These are phyloP conservation scores for Triplophysa tibetana DNA, from an alignment of 2,113 vertebrate species.

Conservation along the genomic window DNA sequence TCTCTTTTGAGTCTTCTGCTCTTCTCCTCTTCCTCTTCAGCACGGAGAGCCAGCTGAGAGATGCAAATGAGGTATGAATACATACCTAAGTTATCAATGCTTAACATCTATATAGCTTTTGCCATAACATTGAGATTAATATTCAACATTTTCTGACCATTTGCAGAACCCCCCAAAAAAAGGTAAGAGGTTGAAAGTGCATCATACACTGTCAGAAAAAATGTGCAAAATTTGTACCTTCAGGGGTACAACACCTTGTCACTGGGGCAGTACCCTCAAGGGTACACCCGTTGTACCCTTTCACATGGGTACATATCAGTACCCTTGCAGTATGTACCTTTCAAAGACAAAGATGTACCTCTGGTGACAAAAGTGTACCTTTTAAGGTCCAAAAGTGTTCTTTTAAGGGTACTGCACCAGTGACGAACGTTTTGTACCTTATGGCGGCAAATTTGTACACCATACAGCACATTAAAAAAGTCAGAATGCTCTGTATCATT, in stretches of 20 bases:
- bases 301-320: too few relatives aligned
- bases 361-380: neutral
- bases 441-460: neutral
- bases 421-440: neutral
- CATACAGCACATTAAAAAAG: neutral
- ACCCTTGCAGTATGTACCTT: too few relatives aligned
- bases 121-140: too few relatives aligned
- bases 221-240: too few relatives aligned
- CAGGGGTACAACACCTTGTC: too few relatives aligned
- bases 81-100: neutral
- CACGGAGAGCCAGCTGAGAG: constrained; percentile 78
- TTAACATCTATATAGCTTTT: neutral
- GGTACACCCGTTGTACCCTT: neutral
- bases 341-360: constrained; percentile 1
- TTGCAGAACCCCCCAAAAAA: neutral
- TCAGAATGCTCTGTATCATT: neutral
- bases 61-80: constrained; percentile 19
- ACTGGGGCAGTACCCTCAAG: too few relatives aligned
- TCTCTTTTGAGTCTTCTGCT: constrained; percentile 89
- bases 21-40: constrained; percentile 85
- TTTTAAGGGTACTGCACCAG: neutral
- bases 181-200: neutral
- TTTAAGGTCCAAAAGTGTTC: neutral
- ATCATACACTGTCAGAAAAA: constrained; percentile 84
- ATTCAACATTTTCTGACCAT: too few relatives aligned